phyloP scores from a whole-genome alignment of 2,888 invertebrate species.

The Maniola hyperantus region DNA sequence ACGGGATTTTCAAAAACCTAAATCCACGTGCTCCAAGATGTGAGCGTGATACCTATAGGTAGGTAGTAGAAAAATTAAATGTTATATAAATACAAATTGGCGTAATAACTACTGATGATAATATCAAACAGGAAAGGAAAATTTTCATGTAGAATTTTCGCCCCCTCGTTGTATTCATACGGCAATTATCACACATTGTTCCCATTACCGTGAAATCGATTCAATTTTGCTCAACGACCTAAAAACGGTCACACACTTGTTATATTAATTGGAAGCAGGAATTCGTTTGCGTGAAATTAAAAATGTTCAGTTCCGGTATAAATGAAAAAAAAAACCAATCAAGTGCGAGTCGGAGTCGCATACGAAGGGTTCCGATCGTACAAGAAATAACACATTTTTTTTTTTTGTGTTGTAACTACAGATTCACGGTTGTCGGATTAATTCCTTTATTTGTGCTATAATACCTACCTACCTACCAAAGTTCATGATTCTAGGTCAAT shows the following conservation, averaged over 20 bases:
- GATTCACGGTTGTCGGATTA: no score
- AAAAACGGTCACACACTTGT: conserved; percentile 24
- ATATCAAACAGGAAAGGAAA: conserved; percentile 10
- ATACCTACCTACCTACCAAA: no score
- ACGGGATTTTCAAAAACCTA: no score
- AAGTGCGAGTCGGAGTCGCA: no score
- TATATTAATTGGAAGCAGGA: conserved; percentile 29
- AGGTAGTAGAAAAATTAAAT: no score
- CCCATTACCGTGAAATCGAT: conserved; percentile 30
- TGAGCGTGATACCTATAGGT: no score
- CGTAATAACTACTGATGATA: conserved; percentile 6
- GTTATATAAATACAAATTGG: background rate
- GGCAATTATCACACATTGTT: conserved; percentile 34
- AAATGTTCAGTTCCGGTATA: conserved; percentile 13
- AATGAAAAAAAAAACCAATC: background rate
- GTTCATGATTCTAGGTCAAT: no score
- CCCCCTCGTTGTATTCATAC: conserved; percentile 18
- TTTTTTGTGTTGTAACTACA: no score
- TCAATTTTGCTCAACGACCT: conserved; percentile 29
- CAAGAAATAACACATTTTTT: no score
- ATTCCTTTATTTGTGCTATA: no score
- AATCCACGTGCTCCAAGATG: no score
- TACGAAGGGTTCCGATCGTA: no score
- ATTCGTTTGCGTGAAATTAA: conserved; percentile 20
- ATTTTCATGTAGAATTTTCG: conserved; percentile 11